phyloP scores from a whole-genome alignment of 2,888 invertebrate species.

The Phymatocera aterrima region DNA sequence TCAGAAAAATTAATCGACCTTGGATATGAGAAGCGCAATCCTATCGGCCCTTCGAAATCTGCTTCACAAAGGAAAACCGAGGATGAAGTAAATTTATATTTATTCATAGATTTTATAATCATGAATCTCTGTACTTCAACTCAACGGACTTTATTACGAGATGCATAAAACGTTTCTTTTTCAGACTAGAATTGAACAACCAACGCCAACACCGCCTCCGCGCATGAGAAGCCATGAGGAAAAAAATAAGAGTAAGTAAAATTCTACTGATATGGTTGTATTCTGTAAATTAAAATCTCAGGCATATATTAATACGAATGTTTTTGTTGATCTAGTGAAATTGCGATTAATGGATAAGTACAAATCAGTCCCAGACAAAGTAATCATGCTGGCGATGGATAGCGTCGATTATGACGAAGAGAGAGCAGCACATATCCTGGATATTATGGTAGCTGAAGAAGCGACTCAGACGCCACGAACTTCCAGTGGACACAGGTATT shows the following conservation, averaged over 20 bases:
- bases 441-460: slow-evolving; percentile 84
- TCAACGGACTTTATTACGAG: neutral
- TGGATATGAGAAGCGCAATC: slow-evolving; percentile 89
- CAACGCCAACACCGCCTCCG: slow-evolving; percentile 77
- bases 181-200: slow-evolving; percentile 54
- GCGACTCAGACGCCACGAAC: slow-evolving; percentile 70
- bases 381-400: slow-evolving; percentile 90
- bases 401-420: slow-evolving; percentile 92
- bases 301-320: no score
- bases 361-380: slow-evolving; percentile 85
- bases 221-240: slow-evolving; percentile 83
- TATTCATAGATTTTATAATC: neutral
- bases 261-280: slow-evolving; percentile 31
- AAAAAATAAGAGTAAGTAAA: slow-evolving; percentile 81
- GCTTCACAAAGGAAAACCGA: slow-evolving; percentile 75
- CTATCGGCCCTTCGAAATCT: slow-evolving; percentile 77
- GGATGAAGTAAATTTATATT: slow-evolving; percentile 59
- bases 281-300: neutral
- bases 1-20: slow-evolving; percentile 87
- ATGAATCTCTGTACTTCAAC: no score
- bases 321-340: slow-evolving; percentile 80
- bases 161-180: slow-evolving; percentile 15
- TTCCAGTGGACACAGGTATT: slow-evolving; percentile 69
- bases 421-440: slow-evolving; percentile 87
- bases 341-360: slow-evolving; percentile 83